Evolutionary conservation across 2,797 vertebrate genomes (phyloP).

Genomic region (Halcyon chelicuti): DNA sequence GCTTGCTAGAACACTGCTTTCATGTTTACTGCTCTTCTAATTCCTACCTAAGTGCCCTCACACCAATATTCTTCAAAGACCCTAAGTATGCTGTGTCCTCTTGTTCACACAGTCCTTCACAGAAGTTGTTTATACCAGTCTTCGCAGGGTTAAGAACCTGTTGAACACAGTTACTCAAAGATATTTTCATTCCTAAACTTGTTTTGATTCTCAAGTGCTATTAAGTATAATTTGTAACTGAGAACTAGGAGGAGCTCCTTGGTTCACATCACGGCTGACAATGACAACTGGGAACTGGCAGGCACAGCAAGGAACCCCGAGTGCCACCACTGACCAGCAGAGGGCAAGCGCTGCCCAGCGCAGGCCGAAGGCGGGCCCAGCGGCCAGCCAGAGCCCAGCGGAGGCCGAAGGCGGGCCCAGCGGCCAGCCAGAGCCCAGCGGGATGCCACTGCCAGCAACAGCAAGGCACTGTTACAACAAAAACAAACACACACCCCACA

Average conservation of each 20-base stretch:
- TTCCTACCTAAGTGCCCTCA: not conserved
- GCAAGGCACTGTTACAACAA: not conserved
- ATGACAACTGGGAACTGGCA: not conserved
- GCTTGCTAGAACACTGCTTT: not conserved
- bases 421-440: fast-evolving
- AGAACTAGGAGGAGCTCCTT: not conserved
- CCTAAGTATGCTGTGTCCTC: not conserved
- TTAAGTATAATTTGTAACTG: not conserved
- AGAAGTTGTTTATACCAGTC: not conserved
- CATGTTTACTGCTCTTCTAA: not conserved
- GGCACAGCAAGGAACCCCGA: not conserved
- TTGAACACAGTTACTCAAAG: not conserved
- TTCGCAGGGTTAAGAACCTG: not conserved
- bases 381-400: too few species aligned
- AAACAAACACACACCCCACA: not conserved
- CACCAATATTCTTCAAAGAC: not conserved
- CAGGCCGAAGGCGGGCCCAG: not conserved
- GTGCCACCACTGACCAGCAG: slow-evolving; percentile 25
- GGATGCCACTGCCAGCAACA: not conserved
- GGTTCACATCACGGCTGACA: not conserved
- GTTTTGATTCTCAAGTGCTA: not conserved
- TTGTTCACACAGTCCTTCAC: not conserved
- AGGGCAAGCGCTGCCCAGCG: slow-evolving; percentile 27
- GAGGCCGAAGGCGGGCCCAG: too few species aligned
- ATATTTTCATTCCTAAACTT: not conserved